Conservation (phyloP, 2,797 vertebrate species). For the Falco concolor region DNA sequence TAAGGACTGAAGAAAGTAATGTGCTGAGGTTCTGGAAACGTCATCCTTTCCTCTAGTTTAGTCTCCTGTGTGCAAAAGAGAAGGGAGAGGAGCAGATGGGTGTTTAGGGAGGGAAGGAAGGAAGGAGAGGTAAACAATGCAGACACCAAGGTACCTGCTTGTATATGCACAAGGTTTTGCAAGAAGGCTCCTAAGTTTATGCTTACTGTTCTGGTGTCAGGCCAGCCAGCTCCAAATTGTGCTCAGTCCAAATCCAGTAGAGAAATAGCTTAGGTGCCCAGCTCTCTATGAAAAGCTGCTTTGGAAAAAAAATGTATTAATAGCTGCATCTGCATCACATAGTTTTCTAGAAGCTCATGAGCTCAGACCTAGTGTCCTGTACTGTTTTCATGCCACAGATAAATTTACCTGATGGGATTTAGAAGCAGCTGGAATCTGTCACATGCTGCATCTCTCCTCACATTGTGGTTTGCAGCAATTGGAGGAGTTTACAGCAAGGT, state of each 20-base stretch:
- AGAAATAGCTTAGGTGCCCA: neutral
- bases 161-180: neutral
- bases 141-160: neutral
- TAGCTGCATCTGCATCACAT: neutral
- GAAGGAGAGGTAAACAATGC: neutral
- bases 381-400: neutral
- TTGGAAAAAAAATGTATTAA: neutral
- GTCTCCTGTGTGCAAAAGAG: neutral
- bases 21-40: neutral
- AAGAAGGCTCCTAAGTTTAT: neutral
- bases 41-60: neutral
- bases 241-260: neutral
- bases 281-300: neutral
- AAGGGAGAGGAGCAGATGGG: neutral
- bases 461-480: neutral
- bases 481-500: neutral
- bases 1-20: neutral
- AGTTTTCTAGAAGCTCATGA: neutral
- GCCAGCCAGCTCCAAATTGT: neutral
- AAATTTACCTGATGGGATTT: neutral
- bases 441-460: neutral
- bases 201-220: neutral
- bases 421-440: neutral
- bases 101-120: neutral
- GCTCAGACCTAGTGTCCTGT: neutral